phyloP scores from a whole-genome alignment of 2,888 invertebrate genomes.

The Nomada hirtipes region DNA sequence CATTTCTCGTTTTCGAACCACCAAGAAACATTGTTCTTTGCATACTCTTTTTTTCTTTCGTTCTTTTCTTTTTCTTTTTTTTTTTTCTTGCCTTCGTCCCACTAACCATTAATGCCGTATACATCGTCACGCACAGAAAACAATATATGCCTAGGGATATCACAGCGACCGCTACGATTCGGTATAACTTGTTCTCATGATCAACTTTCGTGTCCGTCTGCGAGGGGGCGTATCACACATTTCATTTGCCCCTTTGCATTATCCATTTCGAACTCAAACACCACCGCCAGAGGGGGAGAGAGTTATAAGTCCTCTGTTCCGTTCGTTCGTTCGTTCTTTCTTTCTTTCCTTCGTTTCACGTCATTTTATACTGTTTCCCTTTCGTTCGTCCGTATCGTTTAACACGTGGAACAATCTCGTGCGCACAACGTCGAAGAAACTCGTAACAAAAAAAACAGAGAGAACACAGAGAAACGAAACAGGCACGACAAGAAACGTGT shows the following conservation, averaged over 20 bases:
- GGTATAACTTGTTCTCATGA: not conserved
- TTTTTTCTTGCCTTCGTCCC: too few species aligned
- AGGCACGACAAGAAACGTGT: conserved; percentile 56
- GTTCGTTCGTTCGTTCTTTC: not conserved
- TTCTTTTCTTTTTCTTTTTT: too few species aligned
- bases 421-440: conserved; percentile 54
- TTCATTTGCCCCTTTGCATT: not conserved
- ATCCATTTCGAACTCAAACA: conserved; percentile 1
- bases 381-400: not conserved
- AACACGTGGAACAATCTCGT: conserved; percentile 48
- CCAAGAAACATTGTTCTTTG: conserved; percentile 14
- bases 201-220: conserved; percentile 28
- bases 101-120: conserved; percentile 9
- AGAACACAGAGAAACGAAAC: conserved; percentile 55
- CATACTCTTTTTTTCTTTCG: too few species aligned
- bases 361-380: not conserved
- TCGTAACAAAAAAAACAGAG: conserved; percentile 37
- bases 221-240: not conserved
- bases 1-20: conserved; percentile 26
- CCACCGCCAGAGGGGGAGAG: conserved; percentile 38
- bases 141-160: conserved; percentile 27
- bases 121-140: not conserved
- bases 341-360: not conserved
- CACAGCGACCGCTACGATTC: conserved; percentile 57
- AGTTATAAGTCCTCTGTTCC: too few species aligned